Conservation (phyloP, 2,888 invertebrate genomes). For the Hyposoter didymator region DNA sequence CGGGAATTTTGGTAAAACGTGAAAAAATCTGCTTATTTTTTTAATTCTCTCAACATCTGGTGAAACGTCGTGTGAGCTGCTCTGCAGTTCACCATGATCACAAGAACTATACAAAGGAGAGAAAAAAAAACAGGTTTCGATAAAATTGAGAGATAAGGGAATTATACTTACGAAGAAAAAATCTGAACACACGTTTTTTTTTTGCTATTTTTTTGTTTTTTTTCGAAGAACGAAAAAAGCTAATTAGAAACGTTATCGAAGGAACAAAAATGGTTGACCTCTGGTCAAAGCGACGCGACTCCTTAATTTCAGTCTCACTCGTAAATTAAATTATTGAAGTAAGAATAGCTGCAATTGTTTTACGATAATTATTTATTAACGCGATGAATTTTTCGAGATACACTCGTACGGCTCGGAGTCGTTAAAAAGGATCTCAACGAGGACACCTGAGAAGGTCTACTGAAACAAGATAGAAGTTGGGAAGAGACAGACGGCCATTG, state of each 20-base stretch:
- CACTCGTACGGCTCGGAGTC: slow-evolving; percentile 17
- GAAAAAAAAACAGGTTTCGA: too few species aligned
- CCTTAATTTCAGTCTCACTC: neutral
- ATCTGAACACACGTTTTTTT: too few species aligned
- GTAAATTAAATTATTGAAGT: neutral
- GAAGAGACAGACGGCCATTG: slow-evolving; percentile 53
- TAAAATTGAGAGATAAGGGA: too few species aligned
- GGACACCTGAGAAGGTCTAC: slow-evolving; percentile 79
- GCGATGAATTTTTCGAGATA: neutral
- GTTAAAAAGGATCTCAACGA: slow-evolving; percentile 71
- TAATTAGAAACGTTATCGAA: neutral
- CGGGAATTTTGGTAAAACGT: too few species aligned
- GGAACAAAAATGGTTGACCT: neutral
- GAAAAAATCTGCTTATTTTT: too few species aligned
- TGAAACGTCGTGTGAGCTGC: too few species aligned
- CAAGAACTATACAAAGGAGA: too few species aligned
- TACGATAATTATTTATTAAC: slow-evolving; percentile 10
- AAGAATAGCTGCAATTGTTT: neutral
- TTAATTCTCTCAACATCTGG: too few species aligned
- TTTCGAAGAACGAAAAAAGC: too few species aligned
- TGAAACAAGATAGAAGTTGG: slow-evolving; percentile 68
- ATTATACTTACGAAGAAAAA: too few species aligned
- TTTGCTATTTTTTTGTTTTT: too few species aligned
- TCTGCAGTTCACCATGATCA: too few species aligned
- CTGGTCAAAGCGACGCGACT: neutral